These are phyloP conservation scores for Drosophila aldrichi DNA, from an alignment of 2,888 invertebrate genomes.

Conservation along the genomic window DNA sequence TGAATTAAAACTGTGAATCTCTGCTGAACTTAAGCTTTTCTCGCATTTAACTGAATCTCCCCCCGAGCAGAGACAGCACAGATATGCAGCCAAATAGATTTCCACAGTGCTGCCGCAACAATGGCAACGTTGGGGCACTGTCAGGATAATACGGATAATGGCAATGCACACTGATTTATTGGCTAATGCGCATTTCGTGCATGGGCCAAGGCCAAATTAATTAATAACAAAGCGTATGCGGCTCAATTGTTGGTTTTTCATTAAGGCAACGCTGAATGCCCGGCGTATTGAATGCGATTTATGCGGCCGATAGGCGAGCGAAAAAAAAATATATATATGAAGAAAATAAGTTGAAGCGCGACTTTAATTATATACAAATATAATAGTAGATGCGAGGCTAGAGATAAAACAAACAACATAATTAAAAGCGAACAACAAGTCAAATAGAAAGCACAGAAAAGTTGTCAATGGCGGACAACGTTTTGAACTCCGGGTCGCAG, in stretches of 20 bases:
- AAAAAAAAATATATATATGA: conserved; percentile 4
- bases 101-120: conserved; percentile 29
- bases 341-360: conserved; percentile 33
- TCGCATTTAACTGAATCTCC: no score
- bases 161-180: conserved; percentile 59
- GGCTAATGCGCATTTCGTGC: conserved; percentile 62
- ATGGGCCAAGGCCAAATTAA: conserved; percentile 71
- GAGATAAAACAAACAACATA: conserved; percentile 74
- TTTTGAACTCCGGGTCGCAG: conserved; percentile 63
- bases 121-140: conserved; percentile 18
- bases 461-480: conserved; percentile 42
- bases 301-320: conserved; percentile 43
- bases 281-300: conserved; percentile 50
- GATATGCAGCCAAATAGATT: conserved; percentile 4
- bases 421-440: conserved; percentile 73
- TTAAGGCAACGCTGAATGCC: conserved; percentile 64
- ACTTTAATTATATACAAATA: conserved; percentile 81
- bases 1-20: no score
- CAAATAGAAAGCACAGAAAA: conserved; percentile 46
- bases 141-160: conserved; percentile 33
- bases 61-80: not conserved
- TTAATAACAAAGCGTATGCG: conserved; percentile 66
- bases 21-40: not conserved
- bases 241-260: conserved; percentile 74
- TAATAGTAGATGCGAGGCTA: conserved; percentile 52